Base-by-base conservation (phyloP, 2,797 vertebrate genomes). In the Notolabrus celidotus region DNA sequence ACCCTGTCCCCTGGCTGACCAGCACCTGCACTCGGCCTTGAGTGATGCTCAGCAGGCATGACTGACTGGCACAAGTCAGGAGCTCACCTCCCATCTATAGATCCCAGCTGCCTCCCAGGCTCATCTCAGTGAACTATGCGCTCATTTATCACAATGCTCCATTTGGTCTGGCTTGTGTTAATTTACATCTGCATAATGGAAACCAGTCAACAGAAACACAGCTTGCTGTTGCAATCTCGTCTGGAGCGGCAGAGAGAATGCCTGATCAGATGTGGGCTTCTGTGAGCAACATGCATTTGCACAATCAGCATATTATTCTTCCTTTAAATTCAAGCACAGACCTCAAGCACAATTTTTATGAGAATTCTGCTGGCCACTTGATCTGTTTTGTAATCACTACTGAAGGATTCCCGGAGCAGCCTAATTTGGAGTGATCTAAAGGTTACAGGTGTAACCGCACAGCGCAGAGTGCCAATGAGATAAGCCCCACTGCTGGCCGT, bases 341-440 rank as follows among this genome's bases (percentile, higher is more conserved):
- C 41, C 71, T 77, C 51, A 73, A 66, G 83, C 81, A 51, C 65
- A 87, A 81, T 80, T 88, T 90, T 86, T 86, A 91, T 85, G 82
- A 89, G 84, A 77, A 80, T 79, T 82, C 80, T 67, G 80, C 70
- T 27, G 46, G 74, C 74, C 67, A 55, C 75, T 84, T 79, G 79
- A 82, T 87, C 88, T 74, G 80, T 84, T 90, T 86, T 84, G 82
- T 88, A 89, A 90, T 90, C 68, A 84, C 77, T 74, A 68, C 80
- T 79, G 84, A 89, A 84, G 63, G 80, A 87, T 87, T 89, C 78
- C 79, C 58, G 22, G 56, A 69, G 77, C 84, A 85, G 59, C 77
- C 82, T 87, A 80, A 91, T 89, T 85, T 83, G 67, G 67, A 86
- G 74, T 83, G 86, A 91, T 90, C 80, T 85, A 89, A 87, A 89